Evolutionary conservation across 2,113 vertebrate species (phyloP), one percentile per base, ranked within the genome.

Genomic region (Callopanchax toddi): DNA sequence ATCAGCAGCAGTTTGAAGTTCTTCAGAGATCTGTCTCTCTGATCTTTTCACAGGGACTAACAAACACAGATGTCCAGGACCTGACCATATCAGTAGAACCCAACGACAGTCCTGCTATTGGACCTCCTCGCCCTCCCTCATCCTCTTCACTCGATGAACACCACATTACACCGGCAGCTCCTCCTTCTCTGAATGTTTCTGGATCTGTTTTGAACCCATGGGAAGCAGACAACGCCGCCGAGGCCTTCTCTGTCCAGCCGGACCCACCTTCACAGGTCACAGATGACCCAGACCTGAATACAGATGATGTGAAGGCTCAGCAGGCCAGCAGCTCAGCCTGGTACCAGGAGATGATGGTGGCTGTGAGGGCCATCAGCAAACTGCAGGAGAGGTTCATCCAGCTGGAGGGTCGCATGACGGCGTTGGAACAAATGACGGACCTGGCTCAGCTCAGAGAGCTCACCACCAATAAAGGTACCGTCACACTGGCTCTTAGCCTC

Each of bases 361-460:
- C 88, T 0, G 82, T 94, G 36, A 86, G 37, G 21, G 64, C 71
- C 23, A 18, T 92, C 0, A 79, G 86, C 0, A 69, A 85, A 42
- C 74, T 94, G 10, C 6, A 64, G 1, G 54, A 83, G 22, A 81
- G 68, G 18, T 91, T 89, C 0, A 0, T 16, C 0, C 22, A 44
- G 16, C 79, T 97, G 48, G 89, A 92, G 43, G 84, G 84, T 18
- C 82, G 67, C 0, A 57, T 94, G 21, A 58, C n/a, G 0, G 63
- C 22, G 0, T 67, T 96, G 21, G 89, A 77, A 3, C 20, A 42
- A 15, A 78, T 88, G 21, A 68, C 64, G 0, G 89, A 93, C 59
- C 70, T 90, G 22, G 81, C 78, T n/a, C 86, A 87, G 37, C 69
- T 94, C 5, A 66, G 23, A 42, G 89, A 91, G 59, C 65, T 91